Conservation (phyloP, 2,113 vertebrate genomes). For the Morone saxatilis region DNA sequence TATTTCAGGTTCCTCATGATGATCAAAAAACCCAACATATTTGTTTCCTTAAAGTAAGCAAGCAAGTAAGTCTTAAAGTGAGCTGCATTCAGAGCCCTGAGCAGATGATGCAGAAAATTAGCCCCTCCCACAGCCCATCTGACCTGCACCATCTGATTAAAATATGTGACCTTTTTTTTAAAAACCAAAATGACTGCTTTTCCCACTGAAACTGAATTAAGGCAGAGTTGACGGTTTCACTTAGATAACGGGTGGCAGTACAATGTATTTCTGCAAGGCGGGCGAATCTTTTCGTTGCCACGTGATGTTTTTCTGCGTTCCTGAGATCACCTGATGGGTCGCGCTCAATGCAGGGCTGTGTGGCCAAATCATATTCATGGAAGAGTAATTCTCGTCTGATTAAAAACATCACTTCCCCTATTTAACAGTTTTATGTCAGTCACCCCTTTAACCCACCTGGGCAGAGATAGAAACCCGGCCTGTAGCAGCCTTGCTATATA, state of each 20-base stretch:
- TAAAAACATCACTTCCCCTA: constrained; percentile 73
- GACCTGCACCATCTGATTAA: constrained; percentile 48
- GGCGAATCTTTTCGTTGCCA: constrained; percentile 62
- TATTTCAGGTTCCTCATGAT: constrained; percentile 23
- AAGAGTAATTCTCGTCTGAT: constrained; percentile 76
- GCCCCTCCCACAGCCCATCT: constrained; percentile 45
- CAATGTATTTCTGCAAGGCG: constrained; percentile 78
- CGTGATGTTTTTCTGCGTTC: constrained; percentile 89
- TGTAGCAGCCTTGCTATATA: neutral
- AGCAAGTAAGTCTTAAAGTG: neutral
- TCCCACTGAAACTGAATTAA: constrained; percentile 57
- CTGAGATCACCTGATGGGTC: constrained; percentile 84
- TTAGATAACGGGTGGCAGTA: constrained; percentile 43
- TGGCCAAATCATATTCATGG: constrained; percentile 78
- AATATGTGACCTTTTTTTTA: constrained; percentile 35
- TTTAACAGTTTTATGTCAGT: constrained; percentile 60
- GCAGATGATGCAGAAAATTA: constrained; percentile 26
- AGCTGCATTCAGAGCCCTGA: constrained; percentile 27
- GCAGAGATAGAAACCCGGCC: neutral
- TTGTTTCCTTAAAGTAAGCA: neutral
- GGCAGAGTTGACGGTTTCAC: constrained; percentile 41
- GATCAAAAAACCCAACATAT: constrained; percentile 16
- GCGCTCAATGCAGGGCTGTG: constrained; percentile 84
- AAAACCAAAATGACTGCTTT: constrained; percentile 54
- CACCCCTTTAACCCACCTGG: constrained; percentile 40